phyloP scores from a whole-genome alignment of 2,797 vertebrate genomes.

The Halcyon chelicuti region DNA sequence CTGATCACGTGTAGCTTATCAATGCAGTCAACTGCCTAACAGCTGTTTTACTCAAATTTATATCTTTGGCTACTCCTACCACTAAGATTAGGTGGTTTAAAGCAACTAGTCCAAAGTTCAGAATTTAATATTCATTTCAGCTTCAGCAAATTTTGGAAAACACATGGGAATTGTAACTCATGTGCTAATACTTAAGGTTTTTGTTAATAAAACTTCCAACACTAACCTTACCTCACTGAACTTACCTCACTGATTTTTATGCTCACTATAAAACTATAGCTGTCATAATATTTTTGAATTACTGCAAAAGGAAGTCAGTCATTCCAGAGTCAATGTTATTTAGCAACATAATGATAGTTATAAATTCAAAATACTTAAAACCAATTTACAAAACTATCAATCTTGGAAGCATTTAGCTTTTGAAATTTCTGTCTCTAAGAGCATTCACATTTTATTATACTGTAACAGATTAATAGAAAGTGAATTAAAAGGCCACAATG shows the following conservation, averaged over 20 bases:
- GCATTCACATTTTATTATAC: conserved; percentile 36
- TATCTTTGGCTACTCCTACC: conserved; percentile 63
- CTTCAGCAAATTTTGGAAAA: conserved; percentile 77
- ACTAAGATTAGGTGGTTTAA: conserved; percentile 76
- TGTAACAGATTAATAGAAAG: conserved; percentile 15
- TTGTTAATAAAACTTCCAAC: conserved; percentile 83
- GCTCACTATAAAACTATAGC: conserved; percentile 79
- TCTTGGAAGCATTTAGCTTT: conserved; percentile 64
- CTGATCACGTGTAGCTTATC: conserved; percentile 11
- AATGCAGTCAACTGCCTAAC: conserved; percentile 61
- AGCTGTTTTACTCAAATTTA: conserved; percentile 65
- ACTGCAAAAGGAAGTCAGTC: conserved; percentile 77
- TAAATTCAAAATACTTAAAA: conserved; percentile 81
- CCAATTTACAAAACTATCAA: conserved; percentile 70
- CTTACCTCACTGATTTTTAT: conserved; percentile 81
- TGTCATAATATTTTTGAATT: conserved; percentile 82
- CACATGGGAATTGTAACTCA: conserved; percentile 78
- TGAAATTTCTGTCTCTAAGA: conserved; percentile 52
- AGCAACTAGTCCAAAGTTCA: conserved; percentile 74
- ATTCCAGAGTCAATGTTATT: conserved; percentile 80
- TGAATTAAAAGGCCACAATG: conserved; percentile 34
- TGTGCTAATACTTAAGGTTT: conserved; percentile 78
- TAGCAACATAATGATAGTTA: conserved; percentile 77
- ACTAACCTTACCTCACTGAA: conserved; percentile 82
- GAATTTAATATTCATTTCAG: conserved; percentile 71